A percentile compares a stretch with the other conserved stretches of the same genome.
These are phyloP conservation scores for Orestias chungarensis DNA, from an alignment of 2,797 vertebrate species.

Conservation along the genomic window DNA sequence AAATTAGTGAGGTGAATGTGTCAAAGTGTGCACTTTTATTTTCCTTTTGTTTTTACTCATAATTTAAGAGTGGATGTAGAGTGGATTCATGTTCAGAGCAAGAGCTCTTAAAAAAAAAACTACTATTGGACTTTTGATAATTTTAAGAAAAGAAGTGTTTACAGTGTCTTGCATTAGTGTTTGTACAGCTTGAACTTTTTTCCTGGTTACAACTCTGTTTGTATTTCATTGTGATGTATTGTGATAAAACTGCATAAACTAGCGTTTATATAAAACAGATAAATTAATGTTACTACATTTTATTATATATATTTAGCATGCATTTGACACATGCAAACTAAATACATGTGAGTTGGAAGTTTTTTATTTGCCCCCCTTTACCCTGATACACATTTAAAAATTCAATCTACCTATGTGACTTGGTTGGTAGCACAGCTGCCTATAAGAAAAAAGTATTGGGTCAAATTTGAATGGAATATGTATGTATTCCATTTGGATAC, in stretches of 20 bases:
- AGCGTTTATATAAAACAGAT: neutral
- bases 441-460: neutral
- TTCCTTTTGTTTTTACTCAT: neutral
- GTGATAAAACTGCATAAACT: neutral
- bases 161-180: neutral
- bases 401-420: neutral
- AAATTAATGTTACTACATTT: neutral
- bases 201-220: neutral
- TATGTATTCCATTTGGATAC: neutral
- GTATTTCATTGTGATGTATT: neutral
- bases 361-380: no score
- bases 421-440: neutral
- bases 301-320: no score
- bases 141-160: neutral
- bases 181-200: neutral
- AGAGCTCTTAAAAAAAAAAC: neutral
- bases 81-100: no score
- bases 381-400: neutral
- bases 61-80: neutral
- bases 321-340: neutral
- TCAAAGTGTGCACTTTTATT: neutral
- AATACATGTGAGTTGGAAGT: neutral
- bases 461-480: neutral
- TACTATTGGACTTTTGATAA: neutral
- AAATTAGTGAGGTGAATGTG: neutral